A percentile compares a stretch with the other conserved stretches of the same genome.
Conservation (phyloP, 2,797 vertebrate genomes). For the Lophotriccus pileatus region DNA sequence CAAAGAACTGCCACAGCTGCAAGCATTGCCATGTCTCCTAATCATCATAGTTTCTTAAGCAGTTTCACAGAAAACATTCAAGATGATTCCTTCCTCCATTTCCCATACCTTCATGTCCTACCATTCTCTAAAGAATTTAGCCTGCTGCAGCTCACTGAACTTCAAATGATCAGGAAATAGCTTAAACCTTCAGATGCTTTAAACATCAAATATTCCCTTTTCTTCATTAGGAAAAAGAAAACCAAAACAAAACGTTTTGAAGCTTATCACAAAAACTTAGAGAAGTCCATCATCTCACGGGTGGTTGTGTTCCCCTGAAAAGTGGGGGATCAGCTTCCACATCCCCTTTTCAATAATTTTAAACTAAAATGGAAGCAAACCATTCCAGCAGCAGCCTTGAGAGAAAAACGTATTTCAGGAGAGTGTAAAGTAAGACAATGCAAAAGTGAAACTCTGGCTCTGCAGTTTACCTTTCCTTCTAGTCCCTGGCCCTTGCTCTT, state of each 20-base stretch:
- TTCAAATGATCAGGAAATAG: background rate
- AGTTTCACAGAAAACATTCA: background rate
- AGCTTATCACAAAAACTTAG: background rate
- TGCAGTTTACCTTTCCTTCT: background rate
- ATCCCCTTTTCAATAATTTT: background rate
- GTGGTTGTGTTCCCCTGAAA: background rate
- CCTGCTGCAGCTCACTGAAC: background rate
- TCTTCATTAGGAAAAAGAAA: background rate
- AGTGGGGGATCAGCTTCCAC: background rate
- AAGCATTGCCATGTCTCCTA: background rate
- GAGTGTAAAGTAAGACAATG: background rate
- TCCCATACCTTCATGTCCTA: background rate
- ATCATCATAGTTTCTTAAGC: background rate
- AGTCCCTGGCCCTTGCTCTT: accelerated
- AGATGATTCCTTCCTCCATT: background rate
- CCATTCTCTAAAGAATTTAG: background rate
- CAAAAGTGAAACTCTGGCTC: background rate
- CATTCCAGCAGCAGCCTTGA: background rate
- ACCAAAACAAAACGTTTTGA: background rate
- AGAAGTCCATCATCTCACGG: accelerated
- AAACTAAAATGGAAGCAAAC: background rate
- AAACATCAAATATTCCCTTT: background rate
- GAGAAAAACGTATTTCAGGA: background rate
- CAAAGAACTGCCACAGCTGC: background rate
- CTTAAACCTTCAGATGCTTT: background rate